Evolutionary conservation across 1,140 invertebrate species (phyloP).

Genomic region (Leptinotarsa undecemlineata): DNA sequence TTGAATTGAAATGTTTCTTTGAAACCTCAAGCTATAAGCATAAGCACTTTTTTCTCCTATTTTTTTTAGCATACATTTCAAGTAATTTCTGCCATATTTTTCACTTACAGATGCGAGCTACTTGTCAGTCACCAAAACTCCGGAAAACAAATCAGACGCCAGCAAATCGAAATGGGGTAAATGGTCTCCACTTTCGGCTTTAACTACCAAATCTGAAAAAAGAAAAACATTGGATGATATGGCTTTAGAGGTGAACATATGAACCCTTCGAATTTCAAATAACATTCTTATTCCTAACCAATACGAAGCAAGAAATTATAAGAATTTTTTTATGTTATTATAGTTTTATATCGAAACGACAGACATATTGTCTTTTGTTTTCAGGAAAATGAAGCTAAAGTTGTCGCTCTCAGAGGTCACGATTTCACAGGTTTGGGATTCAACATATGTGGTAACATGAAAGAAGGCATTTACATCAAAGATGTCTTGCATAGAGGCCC

Average conservation of each 20-base stretch:
- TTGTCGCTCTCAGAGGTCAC: constrained; percentile 77
- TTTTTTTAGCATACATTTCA: no score
- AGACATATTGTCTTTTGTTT: constrained; percentile 25
- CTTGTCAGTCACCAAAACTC: constrained; percentile 39
- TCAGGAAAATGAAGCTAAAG: constrained; percentile 57
- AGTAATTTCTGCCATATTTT: no score
- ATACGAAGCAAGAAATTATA: no score
- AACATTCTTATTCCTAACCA: background rate
- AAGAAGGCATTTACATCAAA: constrained; percentile 86
- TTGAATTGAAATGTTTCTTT: no score
- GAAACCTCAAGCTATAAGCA: no score
- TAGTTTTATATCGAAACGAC: no score
- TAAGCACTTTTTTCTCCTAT: no score
- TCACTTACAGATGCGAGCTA: constrained; percentile 44
- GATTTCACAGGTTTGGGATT: constrained; percentile 92
- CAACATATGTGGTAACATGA: constrained; percentile 85
- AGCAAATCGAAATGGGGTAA: constrained; percentile 55
- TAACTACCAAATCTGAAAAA: constrained; percentile 59
- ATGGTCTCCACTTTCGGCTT: constrained; percentile 61
- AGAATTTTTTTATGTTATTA: no score
- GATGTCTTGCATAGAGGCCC: constrained; percentile 85
- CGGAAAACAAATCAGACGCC: constrained; percentile 35
- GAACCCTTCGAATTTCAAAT: background rate
- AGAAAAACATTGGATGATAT: constrained; percentile 68
- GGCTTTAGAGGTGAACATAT: constrained; percentile 63